These are phyloP conservation scores for Caenorhabditis sp. DNA, from an alignment of 2,888 invertebrate genomes.

Conservation along the genomic window DNA sequence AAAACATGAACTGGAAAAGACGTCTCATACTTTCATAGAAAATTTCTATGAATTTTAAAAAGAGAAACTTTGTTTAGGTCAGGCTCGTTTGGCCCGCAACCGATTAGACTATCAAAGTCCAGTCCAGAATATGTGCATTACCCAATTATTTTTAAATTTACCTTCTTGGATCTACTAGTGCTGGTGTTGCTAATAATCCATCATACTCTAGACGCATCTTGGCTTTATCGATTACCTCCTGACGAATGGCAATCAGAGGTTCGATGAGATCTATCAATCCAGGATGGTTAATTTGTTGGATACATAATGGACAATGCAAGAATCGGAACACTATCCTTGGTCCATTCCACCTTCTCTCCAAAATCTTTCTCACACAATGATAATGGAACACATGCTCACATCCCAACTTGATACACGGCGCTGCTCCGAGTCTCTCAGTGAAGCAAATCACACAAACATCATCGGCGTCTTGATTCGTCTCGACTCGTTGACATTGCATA, in stretches of 20 bases:
- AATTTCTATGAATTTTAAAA: too few species aligned
- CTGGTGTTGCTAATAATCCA: conserved; percentile 79
- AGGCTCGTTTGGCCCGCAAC: too few species aligned
- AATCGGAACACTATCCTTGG: conserved; percentile 95
- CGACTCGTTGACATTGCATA: conserved; percentile 50
- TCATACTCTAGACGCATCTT: conserved; percentile 95
- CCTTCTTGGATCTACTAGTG: conserved; percentile 73
- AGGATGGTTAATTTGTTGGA: conserved; percentile 81
- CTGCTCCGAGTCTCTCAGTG: conserved; percentile 92
- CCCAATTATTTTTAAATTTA: conserved; percentile 17
- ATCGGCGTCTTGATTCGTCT: conserved; percentile 89
- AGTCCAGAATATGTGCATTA: too few species aligned
- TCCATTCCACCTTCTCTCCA: conserved; percentile 85
- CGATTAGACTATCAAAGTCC: background rate
- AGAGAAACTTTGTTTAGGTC: too few species aligned
- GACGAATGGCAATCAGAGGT: conserved; percentile 83
- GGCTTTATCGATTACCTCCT: conserved; percentile 91
- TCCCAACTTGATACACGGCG: conserved; percentile 87
- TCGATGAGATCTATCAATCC: conserved; percentile 81
- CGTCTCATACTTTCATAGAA: too few species aligned
- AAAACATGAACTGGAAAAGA: too few species aligned
- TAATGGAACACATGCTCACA: conserved; percentile 96
- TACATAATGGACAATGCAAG: conserved; percentile 94
- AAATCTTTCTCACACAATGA: conserved; percentile 77
- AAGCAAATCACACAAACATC: conserved; percentile 99